Evolutionary conservation across 2,888 invertebrate species (phyloP), one percentile per base, ranked within the genome.

Genomic region (Acleris emargana): DNA sequence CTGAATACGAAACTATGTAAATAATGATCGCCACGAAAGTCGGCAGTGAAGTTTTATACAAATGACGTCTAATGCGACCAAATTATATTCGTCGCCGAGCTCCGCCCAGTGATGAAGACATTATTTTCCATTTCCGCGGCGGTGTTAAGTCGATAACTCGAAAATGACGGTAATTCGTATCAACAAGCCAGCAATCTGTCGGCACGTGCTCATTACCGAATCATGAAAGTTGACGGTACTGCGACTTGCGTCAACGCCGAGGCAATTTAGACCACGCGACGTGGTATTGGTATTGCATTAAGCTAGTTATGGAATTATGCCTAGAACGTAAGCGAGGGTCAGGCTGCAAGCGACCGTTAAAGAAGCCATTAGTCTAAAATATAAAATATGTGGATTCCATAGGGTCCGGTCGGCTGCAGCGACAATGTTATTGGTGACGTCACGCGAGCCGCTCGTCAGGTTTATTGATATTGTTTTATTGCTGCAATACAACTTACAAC

Each of bases 111-210:
- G 80, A 91, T 92, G 87, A 91, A 91, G 91, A 88, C 88, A 92
- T 91, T 92, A 91, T 89, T 88, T 88, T 86, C 86, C 87, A 89
- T 92, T 92, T 91, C 90, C 91, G 87, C 82, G 79, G 73, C 78
- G 78, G 88, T 81, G 88, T 82, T 85, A 88, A 90, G 87, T 88
- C 89, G 91, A 91, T 91, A 92, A 92, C 88, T 91, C 88, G 91
- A 91, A 91, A 92, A 91, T 91, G 84, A 91, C 88, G 82, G 83
- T 81, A 80, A 86, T 88, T 88, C 80, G 84, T 86, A 83, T 76
- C 77, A 84, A 86, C 83, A 71, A 82, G 81, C 82, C 73, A 72
- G 77, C 83, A 83, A 86, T 86, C 83, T 77, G 75, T 74, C 72
- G 77, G 78, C 79, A 80, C 80, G 80, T 81, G 83, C 77, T 87